Evolutionary conservation across 2,797 vertebrate species (phyloP), one percentile per base, ranked within the genome.

Genomic region (Chloroceryle inda): DNA sequence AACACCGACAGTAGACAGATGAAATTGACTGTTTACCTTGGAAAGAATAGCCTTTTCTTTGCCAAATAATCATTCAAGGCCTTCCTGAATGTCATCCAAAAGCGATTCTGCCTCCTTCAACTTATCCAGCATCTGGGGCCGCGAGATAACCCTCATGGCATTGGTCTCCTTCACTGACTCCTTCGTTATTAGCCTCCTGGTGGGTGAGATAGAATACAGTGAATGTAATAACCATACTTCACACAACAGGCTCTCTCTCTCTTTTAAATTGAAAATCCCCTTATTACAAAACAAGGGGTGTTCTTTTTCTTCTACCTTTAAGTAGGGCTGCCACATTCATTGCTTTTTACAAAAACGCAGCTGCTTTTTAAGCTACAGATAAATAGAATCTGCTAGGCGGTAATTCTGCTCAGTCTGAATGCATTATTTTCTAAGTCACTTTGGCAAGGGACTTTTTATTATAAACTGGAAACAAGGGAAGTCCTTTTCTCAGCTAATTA

Each of bases 261-360:
- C 98, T 98, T 98, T 98, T 97, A 98, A 98, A 98, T 98, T 98
- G 98, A 98, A 98, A 98, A 98, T 98, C 98, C 97, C 98, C 97
- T 98, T 98, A 98, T 98, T 98, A 98, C 98, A 98, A 98, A 98
- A 98, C 98, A 98, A 98, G 97, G 97, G 97, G 97, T 98, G 97
- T 97, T 97, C 97, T 98, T 98, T 98, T 96, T 98, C 97, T 98
- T 97, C 96, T 92, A 98, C 98, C 98, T 98, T 98, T 98, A 98
- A 98, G 97, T 97, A 98, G 96, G 96, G 97, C 97, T 98, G 97
- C 98, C 97, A 98, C 98, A 98, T 98, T 98, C 98, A 98, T 98
- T 96, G 97, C 96, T 95, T 98, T 98, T 98, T 98, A 98, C 97
- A 98, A 98, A 98, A 98, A 98, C 94, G 92, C 98, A 98, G 98